These are phyloP conservation scores for Patella depressa DNA, from an alignment of 2,888 invertebrate genomes.

Conservation along the genomic window DNA sequence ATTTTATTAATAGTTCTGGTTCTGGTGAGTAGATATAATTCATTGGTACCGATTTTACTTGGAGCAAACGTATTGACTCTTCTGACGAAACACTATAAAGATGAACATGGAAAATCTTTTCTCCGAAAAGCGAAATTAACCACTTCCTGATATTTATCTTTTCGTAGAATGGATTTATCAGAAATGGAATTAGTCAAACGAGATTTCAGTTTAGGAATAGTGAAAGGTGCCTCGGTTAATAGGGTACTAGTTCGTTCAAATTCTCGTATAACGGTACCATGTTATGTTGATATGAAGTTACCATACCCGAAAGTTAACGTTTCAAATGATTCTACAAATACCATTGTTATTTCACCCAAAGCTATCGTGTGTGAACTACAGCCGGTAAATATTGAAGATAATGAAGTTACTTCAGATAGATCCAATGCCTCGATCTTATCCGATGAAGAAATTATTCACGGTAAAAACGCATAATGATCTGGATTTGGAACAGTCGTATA, in stretches of 20 bases:
- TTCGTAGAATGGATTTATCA: background rate
- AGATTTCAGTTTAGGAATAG: background rate
- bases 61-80: background rate
- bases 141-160: background rate
- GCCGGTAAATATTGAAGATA: background rate
- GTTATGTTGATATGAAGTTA: background rate
- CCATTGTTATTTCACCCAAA: constrained; percentile 1
- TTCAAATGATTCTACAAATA: background rate
- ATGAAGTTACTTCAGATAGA: background rate
- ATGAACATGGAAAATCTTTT: background rate
- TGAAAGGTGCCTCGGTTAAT: background rate
- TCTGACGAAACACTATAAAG: background rate
- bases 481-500: background rate
- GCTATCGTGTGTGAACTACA: constrained; percentile 14
- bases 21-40: background rate
- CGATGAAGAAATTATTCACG: background rate
- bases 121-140: background rate
- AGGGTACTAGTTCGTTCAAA: background rate
- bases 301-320: background rate
- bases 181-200: background rate
- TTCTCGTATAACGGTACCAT: background rate
- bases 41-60: background rate
- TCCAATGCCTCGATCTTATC: background rate
- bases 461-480: background rate
- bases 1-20: background rate